A percentile compares a stretch with the other conserved stretches of the same genome.
phyloP scores from a whole-genome alignment of 1,140 invertebrate genomes.

The Eueides isabella region DNA sequence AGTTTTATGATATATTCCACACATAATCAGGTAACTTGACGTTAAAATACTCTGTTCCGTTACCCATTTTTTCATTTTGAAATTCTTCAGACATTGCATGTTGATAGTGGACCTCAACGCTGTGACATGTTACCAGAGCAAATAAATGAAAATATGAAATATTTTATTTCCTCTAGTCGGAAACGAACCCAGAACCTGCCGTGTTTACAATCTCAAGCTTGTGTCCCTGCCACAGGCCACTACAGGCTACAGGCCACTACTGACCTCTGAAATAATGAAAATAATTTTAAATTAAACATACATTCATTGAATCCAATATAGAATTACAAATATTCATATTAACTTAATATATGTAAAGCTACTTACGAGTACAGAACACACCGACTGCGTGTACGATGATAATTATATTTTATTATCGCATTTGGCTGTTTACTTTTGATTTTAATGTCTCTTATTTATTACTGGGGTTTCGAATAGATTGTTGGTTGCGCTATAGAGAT shows the following conservation, averaged over 20 bases:
- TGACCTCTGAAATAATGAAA: too few relatives aligned
- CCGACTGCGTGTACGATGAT: not conserved
- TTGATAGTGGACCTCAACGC: not conserved
- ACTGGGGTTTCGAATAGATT: not conserved
- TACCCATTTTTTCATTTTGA: not conserved
- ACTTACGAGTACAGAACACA: not conserved
- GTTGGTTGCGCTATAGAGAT: not conserved
- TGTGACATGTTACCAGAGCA: not conserved
- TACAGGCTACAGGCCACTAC: too few relatives aligned
- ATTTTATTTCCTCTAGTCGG: not conserved
- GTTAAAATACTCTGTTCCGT: not conserved
- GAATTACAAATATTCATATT: slow-evolving; percentile 2
- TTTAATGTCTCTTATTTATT: not conserved
- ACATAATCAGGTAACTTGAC: not conserved
- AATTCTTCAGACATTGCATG: not conserved
- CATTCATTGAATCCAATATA: not conserved
- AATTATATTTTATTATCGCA: slow-evolving; percentile 12
- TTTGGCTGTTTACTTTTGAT: slow-evolving; percentile 4
- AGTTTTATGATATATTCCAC: not conserved
- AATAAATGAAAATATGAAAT: not conserved
- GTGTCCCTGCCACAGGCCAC: too few relatives aligned
- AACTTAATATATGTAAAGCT: slow-evolving; percentile 9
- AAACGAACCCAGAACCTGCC: not conserved
- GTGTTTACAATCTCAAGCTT: not conserved
- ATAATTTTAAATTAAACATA: not conserved